Evolutionary conservation across 1,140 invertebrate genomes (phyloP).

Genomic region (Leptoteleia sp.): DNA sequence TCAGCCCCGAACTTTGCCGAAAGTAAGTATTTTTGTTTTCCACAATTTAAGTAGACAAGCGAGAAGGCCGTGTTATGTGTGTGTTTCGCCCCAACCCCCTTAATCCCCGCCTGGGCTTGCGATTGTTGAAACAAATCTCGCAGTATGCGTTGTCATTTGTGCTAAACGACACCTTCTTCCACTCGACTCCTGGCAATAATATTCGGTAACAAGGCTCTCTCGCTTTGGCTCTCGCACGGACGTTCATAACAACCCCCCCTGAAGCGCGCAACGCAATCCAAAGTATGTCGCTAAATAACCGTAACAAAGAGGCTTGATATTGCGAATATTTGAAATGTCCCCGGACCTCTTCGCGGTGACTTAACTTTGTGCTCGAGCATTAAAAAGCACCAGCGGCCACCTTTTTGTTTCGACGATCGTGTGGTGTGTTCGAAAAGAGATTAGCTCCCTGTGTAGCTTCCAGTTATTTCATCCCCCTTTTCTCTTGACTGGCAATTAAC

Average conservation of each 20-base stretch:
- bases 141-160: conserved; percentile 61
- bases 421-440: conserved; percentile 7
- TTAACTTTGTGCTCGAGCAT: too few relatives aligned
- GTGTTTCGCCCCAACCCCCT: conserved; percentile 4
- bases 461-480: conserved; percentile 13
- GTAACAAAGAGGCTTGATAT: conserved; percentile 60
- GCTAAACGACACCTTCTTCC: conserved; percentile 65
- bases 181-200: conserved; percentile 65
- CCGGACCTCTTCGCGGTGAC: conserved; percentile 48
- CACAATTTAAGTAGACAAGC: conserved; percentile 57
- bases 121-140: conserved; percentile 55
- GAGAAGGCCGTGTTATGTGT: conserved; percentile 43
- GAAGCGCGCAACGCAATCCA: conserved; percentile 40
- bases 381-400: conserved; percentile 2
- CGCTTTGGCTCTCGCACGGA: conserved; percentile 54
- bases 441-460: conserved; percentile 24
- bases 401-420: conserved; percentile 40
- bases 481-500: conserved; percentile 23
- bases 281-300: conserved; percentile 56
- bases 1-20: conserved; percentile 67
- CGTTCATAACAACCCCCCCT: conserved; percentile 40
- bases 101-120: conserved; percentile 45
- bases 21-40: conserved; percentile 66
- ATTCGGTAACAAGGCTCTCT: conserved; percentile 57
- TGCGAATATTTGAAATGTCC: conserved; percentile 55